phyloP scores from a whole-genome alignment of 2,113 vertebrate species.

The Ammodytes marinus region DNA sequence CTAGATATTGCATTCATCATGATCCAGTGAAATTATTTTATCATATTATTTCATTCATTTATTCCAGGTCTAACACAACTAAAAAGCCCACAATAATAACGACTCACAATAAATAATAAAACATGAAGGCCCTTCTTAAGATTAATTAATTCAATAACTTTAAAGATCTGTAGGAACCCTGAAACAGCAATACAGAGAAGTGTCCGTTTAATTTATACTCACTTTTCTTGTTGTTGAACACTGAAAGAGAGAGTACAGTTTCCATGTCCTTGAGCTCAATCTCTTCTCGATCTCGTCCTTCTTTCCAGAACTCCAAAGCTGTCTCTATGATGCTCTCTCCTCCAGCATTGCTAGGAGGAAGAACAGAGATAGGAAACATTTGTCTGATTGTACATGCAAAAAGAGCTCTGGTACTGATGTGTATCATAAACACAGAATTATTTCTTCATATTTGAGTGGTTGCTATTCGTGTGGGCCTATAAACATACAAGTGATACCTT shows the following conservation, averaged over 20 bases:
- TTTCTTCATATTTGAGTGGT: neutral
- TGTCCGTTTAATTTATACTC: constrained; percentile 63
- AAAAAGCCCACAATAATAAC: too few species aligned
- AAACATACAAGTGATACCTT: neutral
- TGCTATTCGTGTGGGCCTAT: neutral
- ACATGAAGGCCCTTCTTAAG: too few species aligned
- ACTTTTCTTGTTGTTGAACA: constrained; percentile 96
- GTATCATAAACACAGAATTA: neutral
- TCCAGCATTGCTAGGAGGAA: constrained; percentile 89
- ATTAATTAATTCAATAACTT: too few species aligned
- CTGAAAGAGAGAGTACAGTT: constrained; percentile 82
- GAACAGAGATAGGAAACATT: neutral
- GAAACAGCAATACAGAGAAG: neutral
- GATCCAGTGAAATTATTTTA: too few species aligned
- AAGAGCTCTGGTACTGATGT: too few species aligned
- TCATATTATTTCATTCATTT: too few species aligned
- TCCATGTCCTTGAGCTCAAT: constrained; percentile 92
- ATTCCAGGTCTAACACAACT: too few species aligned
- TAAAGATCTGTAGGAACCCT: too few species aligned
- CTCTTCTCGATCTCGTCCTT: constrained; percentile 87
- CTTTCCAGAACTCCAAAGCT: constrained; percentile 90
- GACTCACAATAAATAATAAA: too few species aligned
- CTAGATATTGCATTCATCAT: too few species aligned
- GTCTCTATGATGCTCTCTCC: constrained; percentile 89
- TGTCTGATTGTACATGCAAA: neutral